These are phyloP conservation scores for Macrophya alboannulata DNA, from an alignment of 2,888 invertebrate genomes.

Conservation along the genomic window DNA sequence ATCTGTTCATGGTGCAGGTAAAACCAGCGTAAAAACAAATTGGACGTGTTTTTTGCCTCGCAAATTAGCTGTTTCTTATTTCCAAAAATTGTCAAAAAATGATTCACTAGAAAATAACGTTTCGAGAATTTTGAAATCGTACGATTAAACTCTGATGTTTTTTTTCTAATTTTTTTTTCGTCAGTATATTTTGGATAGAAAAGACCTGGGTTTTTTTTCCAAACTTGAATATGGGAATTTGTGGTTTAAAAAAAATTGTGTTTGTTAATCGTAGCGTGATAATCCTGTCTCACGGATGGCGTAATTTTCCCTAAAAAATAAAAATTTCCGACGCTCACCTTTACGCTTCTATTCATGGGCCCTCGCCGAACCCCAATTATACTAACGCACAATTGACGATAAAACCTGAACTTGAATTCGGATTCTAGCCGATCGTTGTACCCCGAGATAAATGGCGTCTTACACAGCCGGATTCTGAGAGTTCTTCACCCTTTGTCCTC, in stretches of 20 bases:
- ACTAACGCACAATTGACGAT: conserved; percentile 52
- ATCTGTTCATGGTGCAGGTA: background rate
- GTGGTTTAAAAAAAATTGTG: conserved; percentile 34
- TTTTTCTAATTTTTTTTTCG: background rate
- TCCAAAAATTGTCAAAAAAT: background rate
- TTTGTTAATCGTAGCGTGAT: conserved; percentile 46
- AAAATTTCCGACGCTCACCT: conserved; percentile 37
- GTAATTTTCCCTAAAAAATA: conserved; percentile 36
- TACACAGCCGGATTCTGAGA: conserved; percentile 20
- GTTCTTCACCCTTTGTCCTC: conserved; percentile 41
- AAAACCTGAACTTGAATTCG: conserved; percentile 49
- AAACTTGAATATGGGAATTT: conserved; percentile 14
- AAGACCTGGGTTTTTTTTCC: background rate
- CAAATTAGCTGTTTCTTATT: background rate
- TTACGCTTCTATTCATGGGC: conserved; percentile 45
- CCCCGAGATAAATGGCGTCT: conserved; percentile 36
- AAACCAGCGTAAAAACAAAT: too few relatives aligned
- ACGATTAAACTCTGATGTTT: background rate
- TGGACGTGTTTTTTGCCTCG: background rate
- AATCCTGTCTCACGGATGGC: conserved; percentile 48
- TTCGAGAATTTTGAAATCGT: background rate
- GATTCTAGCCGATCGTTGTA: conserved; percentile 45
- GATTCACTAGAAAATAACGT: background rate
- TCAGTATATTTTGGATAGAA: background rate
- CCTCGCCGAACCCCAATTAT: conserved; percentile 55